Evolutionary conservation across 2,113 vertebrate genomes (phyloP).

Genomic region (Ctenodactylus gundi): DNA sequence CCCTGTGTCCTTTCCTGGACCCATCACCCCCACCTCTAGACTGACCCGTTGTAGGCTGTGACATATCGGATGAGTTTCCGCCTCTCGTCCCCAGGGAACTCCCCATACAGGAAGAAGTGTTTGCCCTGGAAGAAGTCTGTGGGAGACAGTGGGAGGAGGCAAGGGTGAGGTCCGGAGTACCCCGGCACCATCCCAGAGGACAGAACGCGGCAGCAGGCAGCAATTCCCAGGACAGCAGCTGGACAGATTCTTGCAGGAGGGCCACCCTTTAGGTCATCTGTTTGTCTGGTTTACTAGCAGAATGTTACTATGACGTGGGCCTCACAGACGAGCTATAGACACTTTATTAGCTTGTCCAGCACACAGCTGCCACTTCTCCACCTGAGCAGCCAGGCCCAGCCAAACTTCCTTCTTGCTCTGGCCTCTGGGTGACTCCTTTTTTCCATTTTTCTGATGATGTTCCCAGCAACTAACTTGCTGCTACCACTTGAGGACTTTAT

Average conservation of each 20-base stretch:
- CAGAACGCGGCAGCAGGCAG: background rate
- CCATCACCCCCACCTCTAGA: background rate
- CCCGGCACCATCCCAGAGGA: too few species aligned
- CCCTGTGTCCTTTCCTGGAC: background rate
- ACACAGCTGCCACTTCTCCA: background rate
- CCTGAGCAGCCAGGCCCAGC: too few species aligned
- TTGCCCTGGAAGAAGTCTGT: slow-evolving; percentile 91
- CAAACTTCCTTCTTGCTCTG: background rate
- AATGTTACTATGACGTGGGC: accelerated
- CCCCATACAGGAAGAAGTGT: slow-evolving; percentile 91
- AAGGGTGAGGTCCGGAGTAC: background rate
- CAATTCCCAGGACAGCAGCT: background rate
- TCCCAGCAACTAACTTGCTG: background rate
- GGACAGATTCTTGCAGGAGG: background rate
- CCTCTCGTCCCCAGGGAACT: slow-evolving; percentile 90
- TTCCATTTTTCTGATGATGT: background rate
- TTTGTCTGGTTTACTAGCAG: background rate
- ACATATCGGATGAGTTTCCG: slow-evolving; percentile 90
- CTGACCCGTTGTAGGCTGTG: slow-evolving; percentile 92
- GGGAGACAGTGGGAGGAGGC: background rate
- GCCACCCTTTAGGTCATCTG: accelerated
- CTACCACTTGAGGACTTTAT: background rate
- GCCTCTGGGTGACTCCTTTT: background rate
- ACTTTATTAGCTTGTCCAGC: accelerated
- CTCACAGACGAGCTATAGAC: background rate